phyloP scores from a whole-genome alignment of 2,113 vertebrate species.

The Gopherus flavomarginatus region DNA sequence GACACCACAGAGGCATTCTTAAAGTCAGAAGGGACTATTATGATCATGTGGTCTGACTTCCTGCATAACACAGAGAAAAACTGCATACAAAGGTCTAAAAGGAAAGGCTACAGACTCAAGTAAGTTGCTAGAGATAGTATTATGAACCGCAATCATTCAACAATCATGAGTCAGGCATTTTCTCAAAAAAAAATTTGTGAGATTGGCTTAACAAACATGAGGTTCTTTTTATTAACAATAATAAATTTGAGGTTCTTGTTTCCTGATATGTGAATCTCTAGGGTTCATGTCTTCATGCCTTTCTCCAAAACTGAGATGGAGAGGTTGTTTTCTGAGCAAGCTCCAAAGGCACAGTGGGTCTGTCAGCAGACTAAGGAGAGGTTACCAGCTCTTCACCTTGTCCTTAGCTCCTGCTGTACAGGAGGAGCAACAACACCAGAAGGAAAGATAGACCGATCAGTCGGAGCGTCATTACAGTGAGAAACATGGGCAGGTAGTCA shows the following conservation, averaged over 20 bases:
- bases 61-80: accelerated
- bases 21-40: background rate
- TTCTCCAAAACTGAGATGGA: background rate
- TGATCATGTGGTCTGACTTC: background rate
- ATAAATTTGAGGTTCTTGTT: background rate
- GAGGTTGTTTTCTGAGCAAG: too few relatives aligned
- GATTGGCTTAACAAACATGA: background rate
- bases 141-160: background rate
- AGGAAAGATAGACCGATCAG: too few relatives aligned
- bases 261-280: background rate
- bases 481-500: too few relatives aligned
- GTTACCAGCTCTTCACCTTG: too few relatives aligned
- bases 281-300: background rate
- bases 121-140: background rate
- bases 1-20: background rate
- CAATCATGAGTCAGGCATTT: background rate
- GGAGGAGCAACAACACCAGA: too few relatives aligned
- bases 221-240: background rate
- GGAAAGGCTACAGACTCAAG: background rate
- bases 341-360: too few relatives aligned
- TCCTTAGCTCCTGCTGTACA: too few relatives aligned
- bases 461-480: too few relatives aligned
- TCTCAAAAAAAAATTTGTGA: accelerated
- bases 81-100: background rate
- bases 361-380: too few relatives aligned